Conservation (phyloP, 2,888 invertebrate genomes). For the Blastobasis lacticolella region DNA sequence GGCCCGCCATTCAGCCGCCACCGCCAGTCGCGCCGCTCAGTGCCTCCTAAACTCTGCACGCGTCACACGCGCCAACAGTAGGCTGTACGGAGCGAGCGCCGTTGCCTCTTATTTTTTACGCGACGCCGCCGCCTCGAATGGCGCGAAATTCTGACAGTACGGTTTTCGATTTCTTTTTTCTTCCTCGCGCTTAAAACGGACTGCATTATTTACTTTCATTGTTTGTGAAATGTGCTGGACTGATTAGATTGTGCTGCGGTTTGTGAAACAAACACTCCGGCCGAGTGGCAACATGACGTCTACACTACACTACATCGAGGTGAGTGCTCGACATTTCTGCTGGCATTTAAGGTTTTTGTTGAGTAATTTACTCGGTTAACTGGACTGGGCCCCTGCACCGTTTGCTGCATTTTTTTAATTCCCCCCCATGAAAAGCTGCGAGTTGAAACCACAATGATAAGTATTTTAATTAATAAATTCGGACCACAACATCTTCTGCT, state of each 20-base stretch:
- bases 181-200: neutral
- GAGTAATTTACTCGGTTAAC: conserved; percentile 42
- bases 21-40: conserved; percentile 41
- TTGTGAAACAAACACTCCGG: conserved; percentile 41
- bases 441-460: conserved; percentile 1
- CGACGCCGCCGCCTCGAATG: conserved; percentile 26
- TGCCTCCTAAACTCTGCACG: conserved; percentile 65
- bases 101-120: conserved; percentile 35
- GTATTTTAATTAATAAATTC: conserved; percentile 6
- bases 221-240: conserved; percentile 50
- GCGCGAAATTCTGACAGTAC: conserved; percentile 55
- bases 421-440: conserved; percentile 1
- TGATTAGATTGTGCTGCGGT: conserved; percentile 48
- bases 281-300: conserved; percentile 56
- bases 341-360: conserved; percentile 62
- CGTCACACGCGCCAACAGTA: conserved; percentile 54
- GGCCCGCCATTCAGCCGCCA: conserved; percentile 45
- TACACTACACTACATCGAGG: conserved; percentile 50
- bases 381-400: conserved; percentile 27
- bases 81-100: conserved; percentile 39
- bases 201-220: neutral
- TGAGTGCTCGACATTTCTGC: conserved; percentile 64
- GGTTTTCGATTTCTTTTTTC: conserved; percentile 15
- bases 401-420: conserved; percentile 14
- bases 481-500: conserved; percentile 5